Percentiles rank a stretch among this genome's conserved stretches.
phyloP scores from a whole-genome alignment of 2,113 vertebrate genomes.

The Microcebus jonahi region DNA sequence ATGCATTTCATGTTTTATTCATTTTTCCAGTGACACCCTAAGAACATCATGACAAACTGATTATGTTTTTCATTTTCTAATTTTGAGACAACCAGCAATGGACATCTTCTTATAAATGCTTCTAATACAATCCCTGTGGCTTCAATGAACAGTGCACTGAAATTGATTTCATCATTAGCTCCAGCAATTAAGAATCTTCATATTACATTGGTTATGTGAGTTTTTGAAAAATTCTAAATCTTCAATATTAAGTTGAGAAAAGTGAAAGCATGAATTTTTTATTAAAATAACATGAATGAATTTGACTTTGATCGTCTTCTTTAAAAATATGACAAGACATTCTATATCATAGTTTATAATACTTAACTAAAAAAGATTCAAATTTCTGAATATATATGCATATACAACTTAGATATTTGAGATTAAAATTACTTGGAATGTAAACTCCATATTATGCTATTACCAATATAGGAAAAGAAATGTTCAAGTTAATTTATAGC shows the following conservation, averaged over 20 bases:
- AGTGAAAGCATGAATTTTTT: constrained; percentile 62
- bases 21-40: constrained; percentile 15
- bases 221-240: constrained; percentile 56
- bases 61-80: constrained; percentile 63
- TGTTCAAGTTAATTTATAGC: background rate
- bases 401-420: background rate
- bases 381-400: constrained; percentile 9
- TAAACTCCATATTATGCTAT: background rate
- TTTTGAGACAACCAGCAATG: constrained; percentile 48
- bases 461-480: background rate
- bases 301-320: constrained; percentile 39
- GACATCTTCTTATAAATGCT: constrained; percentile 25
- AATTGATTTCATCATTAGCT: constrained; percentile 52
- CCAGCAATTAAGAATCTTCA: constrained; percentile 63
- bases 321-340: constrained; percentile 54
- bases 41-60: background rate
- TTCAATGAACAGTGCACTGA: constrained; percentile 3
- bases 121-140: constrained; percentile 24
- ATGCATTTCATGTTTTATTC: constrained; percentile 37
- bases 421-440: background rate
- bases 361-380: background rate
- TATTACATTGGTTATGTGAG: constrained; percentile 68
- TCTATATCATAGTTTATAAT: constrained; percentile 5
- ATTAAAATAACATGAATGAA: constrained; percentile 55
- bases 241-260: constrained; percentile 65